phyloP scores from a whole-genome alignment of 2,888 invertebrate genomes.

The Galerucella pusilla region DNA sequence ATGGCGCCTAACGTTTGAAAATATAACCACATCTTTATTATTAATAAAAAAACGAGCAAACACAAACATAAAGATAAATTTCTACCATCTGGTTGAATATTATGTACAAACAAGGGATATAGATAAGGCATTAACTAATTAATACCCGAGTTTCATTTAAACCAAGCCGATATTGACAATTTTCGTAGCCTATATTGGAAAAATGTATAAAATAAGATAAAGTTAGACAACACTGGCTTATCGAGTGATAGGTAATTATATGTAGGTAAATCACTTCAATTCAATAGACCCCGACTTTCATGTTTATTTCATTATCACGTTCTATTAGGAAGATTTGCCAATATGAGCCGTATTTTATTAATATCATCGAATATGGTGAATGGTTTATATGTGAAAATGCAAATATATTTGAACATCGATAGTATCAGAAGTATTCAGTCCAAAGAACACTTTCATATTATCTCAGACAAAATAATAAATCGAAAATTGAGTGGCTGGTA shows the following conservation, averaged over 20 bases:
- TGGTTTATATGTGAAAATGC: no score
- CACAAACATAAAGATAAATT: background rate
- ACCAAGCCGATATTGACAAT: conserved; percentile 4
- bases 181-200: background rate
- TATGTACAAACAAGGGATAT: background rate
- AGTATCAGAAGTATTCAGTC: no score
- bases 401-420: no score
- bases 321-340: background rate
- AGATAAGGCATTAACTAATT: conserved; percentile 1
- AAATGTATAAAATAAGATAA: background rate
- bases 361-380: background rate
- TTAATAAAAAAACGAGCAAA: background rate
- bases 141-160: background rate
- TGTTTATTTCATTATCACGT: background rate
- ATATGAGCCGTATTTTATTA: background rate
- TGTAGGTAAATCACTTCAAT: background rate
- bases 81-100: background rate
- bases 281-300: background rate
- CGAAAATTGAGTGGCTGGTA: no score
- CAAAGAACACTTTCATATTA: no score
- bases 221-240: background rate
- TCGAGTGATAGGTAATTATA: no score
- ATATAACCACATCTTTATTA: background rate
- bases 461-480: no score
- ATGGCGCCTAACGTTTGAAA: no score